These are phyloP conservation scores for Sphecodes monilicornis DNA, from an alignment of 2,888 invertebrate genomes.

Conservation along the genomic window DNA sequence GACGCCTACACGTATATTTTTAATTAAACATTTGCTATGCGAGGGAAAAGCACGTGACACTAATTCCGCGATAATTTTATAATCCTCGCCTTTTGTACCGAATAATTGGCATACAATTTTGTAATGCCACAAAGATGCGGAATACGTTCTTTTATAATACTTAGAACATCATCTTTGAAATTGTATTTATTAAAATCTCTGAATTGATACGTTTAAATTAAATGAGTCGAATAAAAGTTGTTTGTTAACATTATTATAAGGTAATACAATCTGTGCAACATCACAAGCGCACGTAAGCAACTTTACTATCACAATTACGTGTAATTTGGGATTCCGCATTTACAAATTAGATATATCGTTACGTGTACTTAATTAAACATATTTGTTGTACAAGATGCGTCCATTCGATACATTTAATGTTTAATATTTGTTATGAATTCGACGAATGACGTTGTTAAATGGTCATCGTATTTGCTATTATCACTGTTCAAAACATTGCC, in stretches of 20 bases:
- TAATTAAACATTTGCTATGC: background rate
- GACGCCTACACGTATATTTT: background rate
- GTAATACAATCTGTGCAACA: background rate
- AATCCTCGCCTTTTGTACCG: background rate
- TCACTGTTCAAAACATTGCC: background rate
- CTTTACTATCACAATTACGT: background rate
- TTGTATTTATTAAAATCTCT: background rate
- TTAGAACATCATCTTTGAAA: background rate
- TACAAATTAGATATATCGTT: constrained; percentile 9
- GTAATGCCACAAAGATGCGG: background rate
- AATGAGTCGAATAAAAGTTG: background rate
- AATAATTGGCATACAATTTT: background rate
- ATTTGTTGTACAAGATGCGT: background rate
- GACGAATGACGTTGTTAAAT: background rate
- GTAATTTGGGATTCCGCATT: background rate
- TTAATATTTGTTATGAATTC: background rate
- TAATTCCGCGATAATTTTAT: background rate
- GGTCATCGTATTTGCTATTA: background rate
- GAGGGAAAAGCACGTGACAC: background rate
- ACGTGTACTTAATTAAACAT: constrained; percentile 11
- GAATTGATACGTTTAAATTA: background rate
- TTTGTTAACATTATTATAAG: constrained; percentile 4
- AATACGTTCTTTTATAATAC: background rate
- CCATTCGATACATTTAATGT: background rate
- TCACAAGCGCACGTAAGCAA: background rate